These are phyloP conservation scores for Hirudo medicinalis DNA, from an alignment of 1,140 invertebrate genomes.

Conservation along the genomic window DNA sequence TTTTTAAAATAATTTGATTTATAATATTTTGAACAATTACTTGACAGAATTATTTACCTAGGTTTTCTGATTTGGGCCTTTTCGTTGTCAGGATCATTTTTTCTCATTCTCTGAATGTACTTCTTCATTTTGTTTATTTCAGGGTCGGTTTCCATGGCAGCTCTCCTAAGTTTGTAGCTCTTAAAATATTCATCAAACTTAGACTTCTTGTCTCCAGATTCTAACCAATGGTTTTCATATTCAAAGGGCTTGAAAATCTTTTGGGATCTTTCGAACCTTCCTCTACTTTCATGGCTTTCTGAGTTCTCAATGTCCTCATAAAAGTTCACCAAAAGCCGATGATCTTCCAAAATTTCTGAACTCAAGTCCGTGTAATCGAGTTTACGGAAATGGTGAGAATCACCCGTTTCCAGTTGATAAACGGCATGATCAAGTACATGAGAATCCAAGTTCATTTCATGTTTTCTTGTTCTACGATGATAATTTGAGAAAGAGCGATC, in stretches of 20 bases:
- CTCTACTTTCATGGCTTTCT: neutral
- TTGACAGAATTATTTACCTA: neutral
- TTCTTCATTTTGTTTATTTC: neutral
- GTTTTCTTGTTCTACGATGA: neutral
- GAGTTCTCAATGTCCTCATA: neutral
- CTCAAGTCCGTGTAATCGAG: neutral
- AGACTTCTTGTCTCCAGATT: neutral
- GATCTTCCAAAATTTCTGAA: neutral
- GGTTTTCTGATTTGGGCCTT: neutral
- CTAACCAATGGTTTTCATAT: neutral
- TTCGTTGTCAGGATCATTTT: neutral
- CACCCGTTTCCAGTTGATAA: neutral
- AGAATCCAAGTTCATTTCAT: neutral
- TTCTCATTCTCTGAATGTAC: neutral
- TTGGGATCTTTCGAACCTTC: neutral
- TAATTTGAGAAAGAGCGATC: neutral
- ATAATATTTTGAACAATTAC: too few relatives aligned
- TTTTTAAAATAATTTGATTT: too few relatives aligned
- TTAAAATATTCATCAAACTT: conserved; percentile 4
- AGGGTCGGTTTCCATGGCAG: neutral
- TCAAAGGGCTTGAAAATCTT: neutral
- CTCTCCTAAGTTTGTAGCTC: neutral
- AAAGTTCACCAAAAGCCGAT: neutral
- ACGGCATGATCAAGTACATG: neutral
- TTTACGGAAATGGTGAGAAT: neutral